Base-by-base conservation (phyloP, 1,140 invertebrate species). In the Caenorhabditis latens region DNA sequence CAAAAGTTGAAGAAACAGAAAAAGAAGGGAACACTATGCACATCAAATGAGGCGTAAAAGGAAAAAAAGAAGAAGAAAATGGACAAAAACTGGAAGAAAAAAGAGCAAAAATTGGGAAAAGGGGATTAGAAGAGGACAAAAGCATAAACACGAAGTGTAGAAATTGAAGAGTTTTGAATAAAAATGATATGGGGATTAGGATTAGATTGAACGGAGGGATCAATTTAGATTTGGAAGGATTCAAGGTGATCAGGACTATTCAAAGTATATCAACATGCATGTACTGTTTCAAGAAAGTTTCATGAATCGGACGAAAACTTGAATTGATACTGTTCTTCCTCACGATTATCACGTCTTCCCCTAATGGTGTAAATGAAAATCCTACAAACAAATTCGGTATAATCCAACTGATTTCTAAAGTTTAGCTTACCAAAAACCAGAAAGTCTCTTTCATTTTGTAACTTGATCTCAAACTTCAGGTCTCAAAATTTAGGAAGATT, bases 381-480 rank as follows among this genome's bases (percentile, higher is more conserved):
- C 32, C 32, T 1, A 2, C 32, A 0, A 32, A 32, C 2, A 32
- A 32, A 32, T 32, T 32, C 32, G 32, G 1, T 32, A 32, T 32
- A 32, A 32, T 32, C 24, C 61, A 32, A 32, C 9, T 63, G 61
- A 63, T 63, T 24, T 11, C 9, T 63, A 63, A 83, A 58, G 79
- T 32, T 32, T 55, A 32, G 79, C 48, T 40, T 32, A 83, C 48
- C 48, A 58, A 55, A 58, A 83, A 83, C 21, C 21, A 83, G 32
- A 58, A 83, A 24, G 55, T 83, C 21, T 14, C 21, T 14, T 6
- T 7, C 16, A 11, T 43, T n/a, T 46, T 53, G 79, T 53, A 83
- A 58, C 48, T 55, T 55, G 79, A 83, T 53, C 48, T 55, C 32
- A 42, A 83, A 58, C 48, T 83, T 40, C 43, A 50, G 71, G 71